Evolutionary conservation across 2,888 invertebrate genomes (phyloP).

Genomic region (Stenichneumon culpator): DNA sequence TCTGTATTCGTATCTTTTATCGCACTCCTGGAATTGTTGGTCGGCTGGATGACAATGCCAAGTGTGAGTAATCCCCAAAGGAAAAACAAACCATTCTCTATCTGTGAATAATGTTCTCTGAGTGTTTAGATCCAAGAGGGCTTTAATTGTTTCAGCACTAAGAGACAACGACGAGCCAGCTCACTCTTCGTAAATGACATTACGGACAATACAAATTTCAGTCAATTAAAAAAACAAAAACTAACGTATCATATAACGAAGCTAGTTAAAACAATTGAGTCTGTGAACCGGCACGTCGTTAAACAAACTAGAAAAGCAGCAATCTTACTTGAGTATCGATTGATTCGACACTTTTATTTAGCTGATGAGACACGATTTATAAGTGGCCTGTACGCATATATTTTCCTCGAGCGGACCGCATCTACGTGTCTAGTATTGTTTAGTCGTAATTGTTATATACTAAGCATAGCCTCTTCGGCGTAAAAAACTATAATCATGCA

Average conservation of each 20-base stretch:
- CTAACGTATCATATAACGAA: not conserved
- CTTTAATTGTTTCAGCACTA: conserved; percentile 43
- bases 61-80: conserved; percentile 83
- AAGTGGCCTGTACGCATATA: conserved; percentile 31
- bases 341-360: conserved; percentile 27
- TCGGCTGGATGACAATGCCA: conserved; percentile 84
- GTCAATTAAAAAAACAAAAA: not conserved
- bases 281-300: conserved; percentile 45
- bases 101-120: conserved; percentile 63
- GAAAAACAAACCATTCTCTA: conserved; percentile 63
- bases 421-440: conserved; percentile 20
- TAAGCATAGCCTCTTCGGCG: conserved; percentile 8
- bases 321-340: conserved; percentile 35
- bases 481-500: conserved; percentile 30
- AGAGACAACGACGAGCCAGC: conserved; percentile 43
- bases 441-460: conserved; percentile 31
- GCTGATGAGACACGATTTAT: conserved; percentile 28
- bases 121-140: conserved; percentile 56
- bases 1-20: conserved; percentile 80
- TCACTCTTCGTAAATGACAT: conserved; percentile 27
- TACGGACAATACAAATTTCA: not conserved
- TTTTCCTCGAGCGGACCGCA: conserved; percentile 33
- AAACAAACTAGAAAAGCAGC: conserved; percentile 34
- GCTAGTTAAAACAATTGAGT: not conserved
- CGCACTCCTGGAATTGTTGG: conserved; percentile 85